Percentiles rank a stretch among this genome's conserved stretches.
Evolutionary conservation across 2,113 vertebrate genomes (phyloP).

Genomic region (Oxyura jamaicensis): DNA sequence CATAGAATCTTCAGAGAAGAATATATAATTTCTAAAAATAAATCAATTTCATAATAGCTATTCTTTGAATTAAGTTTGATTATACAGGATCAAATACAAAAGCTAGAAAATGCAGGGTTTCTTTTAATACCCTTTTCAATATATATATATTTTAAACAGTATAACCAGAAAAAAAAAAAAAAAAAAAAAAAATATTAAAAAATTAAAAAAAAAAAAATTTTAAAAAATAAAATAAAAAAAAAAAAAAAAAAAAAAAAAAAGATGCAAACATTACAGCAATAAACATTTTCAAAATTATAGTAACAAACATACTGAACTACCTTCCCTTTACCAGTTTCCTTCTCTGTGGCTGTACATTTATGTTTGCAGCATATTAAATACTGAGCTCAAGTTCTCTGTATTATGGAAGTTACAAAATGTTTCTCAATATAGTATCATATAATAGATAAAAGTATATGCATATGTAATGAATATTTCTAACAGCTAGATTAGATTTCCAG

Average conservation of each 20-base stretch:
- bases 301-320: neutral
- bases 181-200: too few species aligned
- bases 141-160: neutral
- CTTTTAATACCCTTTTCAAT: rapidly evolving
- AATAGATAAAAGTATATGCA: neutral
- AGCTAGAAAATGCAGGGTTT: neutral
- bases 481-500: neutral
- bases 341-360: neutral
- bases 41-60: neutral
- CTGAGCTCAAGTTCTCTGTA: neutral
- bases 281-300: neutral
- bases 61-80: neutral
- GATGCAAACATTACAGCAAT: neutral
- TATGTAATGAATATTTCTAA: neutral
- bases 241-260: neutral
- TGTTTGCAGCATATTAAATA: neutral
- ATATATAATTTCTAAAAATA: neutral
- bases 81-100: neutral
- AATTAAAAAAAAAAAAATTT: too few species aligned
- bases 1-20: neutral
- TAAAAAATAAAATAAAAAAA: too few species aligned
- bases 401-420: neutral
- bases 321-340: neutral
- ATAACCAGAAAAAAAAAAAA: neutral
- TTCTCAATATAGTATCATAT: neutral